Evolutionary conservation across 2,113 vertebrate genomes (phyloP), one percentile per base, ranked within the genome.

Genomic region (Notothenia coriiceps): DNA sequence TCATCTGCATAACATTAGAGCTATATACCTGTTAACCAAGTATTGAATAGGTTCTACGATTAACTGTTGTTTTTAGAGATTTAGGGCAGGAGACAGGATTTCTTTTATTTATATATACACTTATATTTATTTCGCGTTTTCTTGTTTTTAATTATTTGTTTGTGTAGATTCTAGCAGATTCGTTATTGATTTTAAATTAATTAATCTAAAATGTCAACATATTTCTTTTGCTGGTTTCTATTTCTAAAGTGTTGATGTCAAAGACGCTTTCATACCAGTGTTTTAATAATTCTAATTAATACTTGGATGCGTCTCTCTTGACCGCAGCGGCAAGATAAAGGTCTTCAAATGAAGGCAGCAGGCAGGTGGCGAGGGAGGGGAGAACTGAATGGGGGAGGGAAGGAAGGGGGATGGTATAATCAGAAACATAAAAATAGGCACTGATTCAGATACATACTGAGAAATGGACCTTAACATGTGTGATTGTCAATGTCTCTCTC

Each of bases 381-480:
- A 56, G 17, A 11, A 22, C 5, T 12, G 10, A 44, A 2, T 15
- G 54, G 22, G 22, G 22, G 22, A 22, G 22, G 1, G 56, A 51
- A 33, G 2, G 22, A 25, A 29, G 51, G 6, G 52, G 20, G 78
- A 55, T 52, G 72, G 10, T 57, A 57, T n/a, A 44, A 50, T 50
- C 10, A 46, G 5, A 12, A 52, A 70, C 18, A 29, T 65, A 84
- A 76, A 87, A 86, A 90, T 84, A 87, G 70, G n/a, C n/a, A 29
- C 2, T 86, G 84, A 72, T 60, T 57, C 82, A 57, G 57, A 56
- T 59, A 87, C 67, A 49, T 8, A 43, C 70, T 29, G 50, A 35
- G 9, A 0, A 11, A 54, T 3, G 17, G 49, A 50, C 25, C 20
- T 29, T 6, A 40, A 33, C 17, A 49, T 40, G 13, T 59, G 47